A percentile compares a stretch with the other conserved stretches of the same genome.
Conservation (phyloP, 2,797 vertebrate species). For the Otolemur crassicaudatus region DNA sequence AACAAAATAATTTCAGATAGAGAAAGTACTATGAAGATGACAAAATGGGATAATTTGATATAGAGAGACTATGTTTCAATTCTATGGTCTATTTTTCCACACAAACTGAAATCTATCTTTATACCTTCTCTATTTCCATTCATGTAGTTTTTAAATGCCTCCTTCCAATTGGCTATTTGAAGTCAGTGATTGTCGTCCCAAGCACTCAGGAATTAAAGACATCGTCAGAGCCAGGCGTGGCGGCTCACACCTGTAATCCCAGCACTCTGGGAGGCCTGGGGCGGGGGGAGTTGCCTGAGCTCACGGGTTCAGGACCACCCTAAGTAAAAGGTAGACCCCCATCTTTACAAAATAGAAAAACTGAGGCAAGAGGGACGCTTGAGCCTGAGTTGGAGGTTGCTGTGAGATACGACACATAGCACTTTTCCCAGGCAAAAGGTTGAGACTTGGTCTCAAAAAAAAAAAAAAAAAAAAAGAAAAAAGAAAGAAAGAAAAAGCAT, state of each 20-base stretch:
- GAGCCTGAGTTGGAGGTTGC: too few species aligned
- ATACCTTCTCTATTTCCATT: not conserved
- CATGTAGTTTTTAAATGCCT: not conserved
- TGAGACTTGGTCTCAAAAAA: too few species aligned
- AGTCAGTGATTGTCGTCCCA: not conserved
- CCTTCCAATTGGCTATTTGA: not conserved
- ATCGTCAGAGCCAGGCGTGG: not conserved
- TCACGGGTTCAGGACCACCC: too few species aligned
- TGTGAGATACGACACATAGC: too few species aligned
- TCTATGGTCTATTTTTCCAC: not conserved
- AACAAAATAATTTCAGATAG: not conserved
- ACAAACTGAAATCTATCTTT: not conserved
- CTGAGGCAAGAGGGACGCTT: too few species aligned
- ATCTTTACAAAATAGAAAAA: too few species aligned
- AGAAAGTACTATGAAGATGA: not conserved
- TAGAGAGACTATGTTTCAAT: not conserved
- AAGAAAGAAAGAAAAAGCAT: not conserved
- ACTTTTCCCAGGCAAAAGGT: too few species aligned
- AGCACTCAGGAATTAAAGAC: not conserved
- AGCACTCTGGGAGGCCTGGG: too few species aligned
- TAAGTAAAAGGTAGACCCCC: too few species aligned
- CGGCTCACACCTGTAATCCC: too few species aligned
- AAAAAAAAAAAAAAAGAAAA: too few species aligned
- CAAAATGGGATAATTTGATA: not conserved
- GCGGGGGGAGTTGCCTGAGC: too few species aligned